phyloP scores from a whole-genome alignment of 1,140 invertebrate species.

The Eulimnadia texana region DNA sequence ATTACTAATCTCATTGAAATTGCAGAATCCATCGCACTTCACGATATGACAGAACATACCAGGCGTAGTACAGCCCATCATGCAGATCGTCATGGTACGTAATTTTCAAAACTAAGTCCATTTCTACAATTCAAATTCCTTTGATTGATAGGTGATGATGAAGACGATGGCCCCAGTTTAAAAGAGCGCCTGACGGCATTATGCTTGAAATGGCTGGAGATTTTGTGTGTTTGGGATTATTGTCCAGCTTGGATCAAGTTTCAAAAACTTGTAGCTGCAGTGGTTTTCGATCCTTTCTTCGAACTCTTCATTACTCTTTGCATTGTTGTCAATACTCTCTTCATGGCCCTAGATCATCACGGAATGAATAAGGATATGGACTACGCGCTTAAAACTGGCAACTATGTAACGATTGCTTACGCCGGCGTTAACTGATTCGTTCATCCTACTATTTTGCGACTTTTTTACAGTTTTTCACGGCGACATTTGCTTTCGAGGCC shows the following conservation, averaged over 20 bases:
- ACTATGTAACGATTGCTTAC: conserved; percentile 61
- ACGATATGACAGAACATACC: background rate
- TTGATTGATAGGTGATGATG: conserved; percentile 47
- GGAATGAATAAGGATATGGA: conserved; percentile 80
- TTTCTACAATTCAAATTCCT: background rate
- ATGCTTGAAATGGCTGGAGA: conserved; percentile 64
- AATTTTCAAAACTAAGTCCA: too few species aligned
- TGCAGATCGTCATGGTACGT: background rate
- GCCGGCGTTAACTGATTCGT: background rate
- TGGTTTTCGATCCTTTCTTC: conserved; percentile 95
- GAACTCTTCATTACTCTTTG: conserved; percentile 96
- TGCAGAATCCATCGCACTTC: background rate
- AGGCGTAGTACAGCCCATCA: background rate
- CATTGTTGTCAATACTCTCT: conserved; percentile 93
- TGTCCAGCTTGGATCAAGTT: conserved; percentile 79
- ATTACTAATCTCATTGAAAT: background rate
- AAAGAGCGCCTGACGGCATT: conserved; percentile 65
- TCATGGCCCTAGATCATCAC: conserved; percentile 95
- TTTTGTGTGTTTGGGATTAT: conserved; percentile 95
- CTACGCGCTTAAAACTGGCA: conserved; percentile 67
- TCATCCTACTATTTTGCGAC: background rate
- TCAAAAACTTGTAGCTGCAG: conserved; percentile 71
- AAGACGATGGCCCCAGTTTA: conserved; percentile 73
- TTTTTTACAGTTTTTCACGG: conserved; percentile 75
- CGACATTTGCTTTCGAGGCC: conserved; percentile 94